These are phyloP conservation scores for Cheilosia scutellata DNA, from an alignment of 2,888 invertebrate genomes.

Conservation along the genomic window DNA sequence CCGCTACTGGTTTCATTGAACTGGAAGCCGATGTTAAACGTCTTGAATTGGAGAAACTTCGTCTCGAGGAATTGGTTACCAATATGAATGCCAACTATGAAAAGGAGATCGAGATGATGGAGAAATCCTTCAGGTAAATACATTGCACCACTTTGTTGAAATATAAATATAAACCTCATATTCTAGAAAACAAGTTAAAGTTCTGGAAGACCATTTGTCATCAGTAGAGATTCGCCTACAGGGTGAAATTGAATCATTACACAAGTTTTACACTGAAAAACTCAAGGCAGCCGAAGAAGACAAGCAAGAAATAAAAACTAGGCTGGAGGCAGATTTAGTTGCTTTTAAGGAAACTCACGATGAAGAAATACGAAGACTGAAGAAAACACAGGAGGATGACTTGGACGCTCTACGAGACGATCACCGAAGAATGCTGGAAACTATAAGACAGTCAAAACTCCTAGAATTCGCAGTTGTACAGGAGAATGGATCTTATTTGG, in stretches of 20 bases:
- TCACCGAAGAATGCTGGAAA: slow-evolving; percentile 80
- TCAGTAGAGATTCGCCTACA: slow-evolving; percentile 81
- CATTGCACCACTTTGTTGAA: not conserved
- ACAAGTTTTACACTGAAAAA: slow-evolving; percentile 80
- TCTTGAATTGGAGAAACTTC: slow-evolving; percentile 82
- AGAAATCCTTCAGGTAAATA: slow-evolving; percentile 82
- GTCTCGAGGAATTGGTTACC: slow-evolving; percentile 83
- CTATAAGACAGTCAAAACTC: slow-evolving; percentile 82
- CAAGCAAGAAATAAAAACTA: slow-evolving; percentile 77
- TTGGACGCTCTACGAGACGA: slow-evolving; percentile 79
- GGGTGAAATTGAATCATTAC: slow-evolving; percentile 79
- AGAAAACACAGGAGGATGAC: slow-evolving; percentile 81
- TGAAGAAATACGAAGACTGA: slow-evolving; percentile 80
- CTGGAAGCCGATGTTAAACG: slow-evolving; percentile 81
- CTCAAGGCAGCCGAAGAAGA: slow-evolving; percentile 78
- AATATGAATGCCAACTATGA: slow-evolving; percentile 83
- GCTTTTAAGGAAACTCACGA: slow-evolving; percentile 80
- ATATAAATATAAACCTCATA: not conserved
- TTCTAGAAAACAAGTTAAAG: slow-evolving; percentile 82
- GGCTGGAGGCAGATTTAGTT: slow-evolving; percentile 78
- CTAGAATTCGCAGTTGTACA: slow-evolving; percentile 82
- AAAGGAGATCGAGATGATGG: slow-evolving; percentile 83
- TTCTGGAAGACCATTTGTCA: slow-evolving; percentile 81
- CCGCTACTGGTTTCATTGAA: slow-evolving; percentile 77
- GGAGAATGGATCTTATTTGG: slow-evolving; percentile 82